Evolutionary conservation across 2,113 vertebrate genomes (phyloP).

Genomic region (Pseudorectes ferrugineus): DNA sequence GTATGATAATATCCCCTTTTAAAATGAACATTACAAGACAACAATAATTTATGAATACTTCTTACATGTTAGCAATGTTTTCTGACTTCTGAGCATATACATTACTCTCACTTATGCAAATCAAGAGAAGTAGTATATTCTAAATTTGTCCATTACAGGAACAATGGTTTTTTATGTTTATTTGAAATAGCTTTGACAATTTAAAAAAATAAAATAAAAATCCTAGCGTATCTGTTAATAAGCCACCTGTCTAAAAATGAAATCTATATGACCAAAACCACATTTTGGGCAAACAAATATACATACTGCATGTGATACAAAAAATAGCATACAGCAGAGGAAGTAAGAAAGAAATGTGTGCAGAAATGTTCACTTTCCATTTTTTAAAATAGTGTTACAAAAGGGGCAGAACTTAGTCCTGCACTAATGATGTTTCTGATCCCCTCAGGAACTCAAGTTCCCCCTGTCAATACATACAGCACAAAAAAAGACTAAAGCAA

Average conservation of each 20-base stretch:
- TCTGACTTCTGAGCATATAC: slow-evolving; percentile 30
- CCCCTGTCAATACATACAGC: slow-evolving; percentile 36
- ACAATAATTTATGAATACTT: slow-evolving; percentile 57
- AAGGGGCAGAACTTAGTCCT: slow-evolving; percentile 55
- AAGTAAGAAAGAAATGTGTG: slow-evolving; percentile 50
- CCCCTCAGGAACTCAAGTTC: slow-evolving; percentile 62
- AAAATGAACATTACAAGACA: slow-evolving; percentile 44
- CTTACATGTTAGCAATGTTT: slow-evolving; percentile 36
- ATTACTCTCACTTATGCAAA: slow-evolving; percentile 23
- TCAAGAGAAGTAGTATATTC: not conserved
- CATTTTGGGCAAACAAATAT: slow-evolving; percentile 58
- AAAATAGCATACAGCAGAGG: slow-evolving; percentile 49
- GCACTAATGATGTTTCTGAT: slow-evolving; percentile 46
- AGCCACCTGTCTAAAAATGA: slow-evolving; percentile 54
- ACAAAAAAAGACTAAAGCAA: slow-evolving; percentile 65
- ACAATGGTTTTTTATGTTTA: slow-evolving; percentile 26
- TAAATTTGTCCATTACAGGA: slow-evolving; percentile 39
- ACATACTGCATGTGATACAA: slow-evolving; percentile 59
- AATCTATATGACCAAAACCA: slow-evolving; percentile 47
- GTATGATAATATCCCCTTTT: slow-evolving; percentile 49
- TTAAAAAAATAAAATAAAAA: slow-evolving; percentile 68
- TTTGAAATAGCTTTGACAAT: slow-evolving; percentile 58
- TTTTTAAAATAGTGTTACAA: slow-evolving; percentile 49
- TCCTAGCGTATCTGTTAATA: slow-evolving; percentile 60
- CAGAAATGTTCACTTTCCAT: slow-evolving; percentile 23